A percentile compares a stretch with the other conserved stretches of the same genome.
Evolutionary conservation across 2,797 vertebrate genomes (phyloP).

Genomic region (Antrozous pallidus): DNA sequence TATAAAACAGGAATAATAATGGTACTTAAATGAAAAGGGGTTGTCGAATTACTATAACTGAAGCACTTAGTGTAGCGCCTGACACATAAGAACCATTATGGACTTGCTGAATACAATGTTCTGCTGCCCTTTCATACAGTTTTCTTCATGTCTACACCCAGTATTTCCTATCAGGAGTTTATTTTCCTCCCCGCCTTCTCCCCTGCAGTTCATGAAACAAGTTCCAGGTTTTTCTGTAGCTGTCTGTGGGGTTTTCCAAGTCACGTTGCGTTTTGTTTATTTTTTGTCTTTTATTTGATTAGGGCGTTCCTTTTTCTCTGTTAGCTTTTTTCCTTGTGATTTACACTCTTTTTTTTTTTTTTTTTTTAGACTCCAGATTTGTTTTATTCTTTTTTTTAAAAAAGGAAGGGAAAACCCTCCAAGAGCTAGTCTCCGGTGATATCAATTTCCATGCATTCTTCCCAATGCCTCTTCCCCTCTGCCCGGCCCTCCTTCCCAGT

Average conservation of each 20-base stretch:
- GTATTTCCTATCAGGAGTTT: background rate
- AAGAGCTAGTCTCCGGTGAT: background rate
- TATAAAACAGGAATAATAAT: background rate
- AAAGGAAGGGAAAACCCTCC: background rate
- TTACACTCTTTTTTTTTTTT: background rate
- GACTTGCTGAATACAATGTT: background rate
- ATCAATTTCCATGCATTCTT: background rate
- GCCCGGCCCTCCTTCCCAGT: background rate
- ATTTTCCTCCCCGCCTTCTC: background rate
- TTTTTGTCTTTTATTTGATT: background rate
- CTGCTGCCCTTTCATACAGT: background rate
- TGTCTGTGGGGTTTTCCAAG: background rate
- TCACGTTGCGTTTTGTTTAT: background rate
- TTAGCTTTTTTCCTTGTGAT: background rate
- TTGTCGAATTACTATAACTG: background rate
- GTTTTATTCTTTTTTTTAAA: background rate
- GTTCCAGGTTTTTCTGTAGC: conserved; percentile 8
- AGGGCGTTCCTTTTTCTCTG: background rate
- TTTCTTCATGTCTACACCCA: background rate
- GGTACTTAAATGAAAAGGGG: background rate
- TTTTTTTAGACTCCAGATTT: background rate
- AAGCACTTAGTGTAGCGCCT: background rate
- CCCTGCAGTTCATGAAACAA: background rate
- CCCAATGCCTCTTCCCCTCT: background rate
- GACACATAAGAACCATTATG: background rate